A percentile compares a stretch with the other conserved stretches of the same genome.
These are phyloP conservation scores for Eulemur mongoz DNA, from an alignment of 2,797 vertebrate species.

Conservation along the genomic window DNA sequence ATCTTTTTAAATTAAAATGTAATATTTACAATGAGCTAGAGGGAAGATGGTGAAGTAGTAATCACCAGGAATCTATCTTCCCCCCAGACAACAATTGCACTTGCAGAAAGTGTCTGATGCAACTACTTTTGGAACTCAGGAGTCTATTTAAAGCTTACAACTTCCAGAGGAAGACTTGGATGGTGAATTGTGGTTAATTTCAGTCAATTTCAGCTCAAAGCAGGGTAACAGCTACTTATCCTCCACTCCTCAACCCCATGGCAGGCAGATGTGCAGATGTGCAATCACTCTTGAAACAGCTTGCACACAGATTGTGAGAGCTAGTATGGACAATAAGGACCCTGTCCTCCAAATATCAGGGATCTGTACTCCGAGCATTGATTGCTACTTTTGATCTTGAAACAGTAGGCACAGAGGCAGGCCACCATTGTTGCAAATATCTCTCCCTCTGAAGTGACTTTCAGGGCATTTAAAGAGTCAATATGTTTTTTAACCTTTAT, in stretches of 20 bases:
- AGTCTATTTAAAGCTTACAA: not conserved
- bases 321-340: not conserved
- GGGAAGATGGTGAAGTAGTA: not conserved
- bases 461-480: not conserved
- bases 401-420: not conserved
- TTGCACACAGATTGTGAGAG: not conserved
- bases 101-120: not conserved
- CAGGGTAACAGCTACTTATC: not conserved
- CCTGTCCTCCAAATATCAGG: not conserved
- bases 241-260: too few relatives aligned
- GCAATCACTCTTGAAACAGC: not conserved
- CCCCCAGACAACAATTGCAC: not conserved
- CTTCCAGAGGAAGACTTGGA: not conserved
- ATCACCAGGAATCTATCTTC: not conserved
- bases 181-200: not conserved
- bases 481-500: not conserved
- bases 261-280: not conserved
- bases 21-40: not conserved
- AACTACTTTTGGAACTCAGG: not conserved
- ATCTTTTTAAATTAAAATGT: not conserved
- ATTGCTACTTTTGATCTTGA: not conserved
- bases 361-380: not conserved
- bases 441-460: not conserved
- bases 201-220: not conserved
- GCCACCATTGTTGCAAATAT: not conserved